These are phyloP conservation scores for Muscicapa striata DNA, from an alignment of 2,797 vertebrate species.

Conservation along the genomic window DNA sequence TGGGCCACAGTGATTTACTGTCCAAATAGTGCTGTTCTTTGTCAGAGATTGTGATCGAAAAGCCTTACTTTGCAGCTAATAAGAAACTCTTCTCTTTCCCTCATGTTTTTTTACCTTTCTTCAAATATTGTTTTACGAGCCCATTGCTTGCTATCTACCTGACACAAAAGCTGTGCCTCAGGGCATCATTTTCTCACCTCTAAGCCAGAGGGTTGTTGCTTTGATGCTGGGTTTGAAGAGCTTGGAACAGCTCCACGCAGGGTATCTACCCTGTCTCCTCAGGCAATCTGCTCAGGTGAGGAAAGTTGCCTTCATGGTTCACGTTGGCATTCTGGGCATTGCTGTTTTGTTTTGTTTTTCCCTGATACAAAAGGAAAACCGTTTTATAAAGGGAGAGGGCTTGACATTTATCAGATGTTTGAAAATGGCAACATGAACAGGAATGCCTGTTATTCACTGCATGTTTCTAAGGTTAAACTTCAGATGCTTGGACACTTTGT, in stretches of 20 bases:
- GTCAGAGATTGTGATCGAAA: conserved; percentile 60
- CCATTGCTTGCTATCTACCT: conserved; percentile 32
- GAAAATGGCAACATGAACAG: not conserved
- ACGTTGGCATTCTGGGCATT: not conserved
- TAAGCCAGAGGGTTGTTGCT: conserved; percentile 25
- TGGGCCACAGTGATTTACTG: conserved; percentile 66
- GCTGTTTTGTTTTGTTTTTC: not conserved
- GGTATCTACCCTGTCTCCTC: not conserved
- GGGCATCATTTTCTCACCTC: conserved; percentile 63
- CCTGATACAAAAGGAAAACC: not conserved
- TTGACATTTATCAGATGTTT: not conserved
- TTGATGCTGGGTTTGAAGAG: conserved; percentile 61
- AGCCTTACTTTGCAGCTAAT: conserved; percentile 43
- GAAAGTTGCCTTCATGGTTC: not conserved
- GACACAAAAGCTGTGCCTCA: conserved; percentile 47
- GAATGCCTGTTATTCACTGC: not conserved
- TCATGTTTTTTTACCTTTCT: conserved; percentile 26
- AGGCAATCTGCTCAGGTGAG: not conserved
- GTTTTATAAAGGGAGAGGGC: not conserved
- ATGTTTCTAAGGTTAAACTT: not conserved
- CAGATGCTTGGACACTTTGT: not conserved
- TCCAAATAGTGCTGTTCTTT: conserved; percentile 58
- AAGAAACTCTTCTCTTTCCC: conserved; percentile 32
- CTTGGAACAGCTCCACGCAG: conserved; percentile 33
- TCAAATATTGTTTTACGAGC: conserved; percentile 65